Evolutionary conservation across 2,797 vertebrate genomes (phyloP).

Genomic region (Simalia tracyae): DNA sequence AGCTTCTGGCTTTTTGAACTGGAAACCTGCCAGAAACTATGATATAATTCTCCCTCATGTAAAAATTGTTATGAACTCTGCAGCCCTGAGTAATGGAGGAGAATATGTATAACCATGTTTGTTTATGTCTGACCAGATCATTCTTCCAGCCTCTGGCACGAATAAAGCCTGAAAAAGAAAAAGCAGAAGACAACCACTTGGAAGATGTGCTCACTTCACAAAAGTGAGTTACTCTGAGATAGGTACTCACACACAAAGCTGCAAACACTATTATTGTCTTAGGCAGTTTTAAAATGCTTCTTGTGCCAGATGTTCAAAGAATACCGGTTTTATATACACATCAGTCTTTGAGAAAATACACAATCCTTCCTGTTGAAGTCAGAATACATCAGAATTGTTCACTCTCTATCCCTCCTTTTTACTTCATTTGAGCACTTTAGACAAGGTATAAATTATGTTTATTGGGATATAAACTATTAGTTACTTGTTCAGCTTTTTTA

Average conservation of each 20-base stretch:
- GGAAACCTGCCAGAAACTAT: neutral
- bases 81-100: neutral
- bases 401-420: neutral
- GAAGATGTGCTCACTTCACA: conserved; percentile 11
- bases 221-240: conserved; percentile 38
- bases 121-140: conserved; percentile 50
- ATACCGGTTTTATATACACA: neutral
- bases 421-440: no score
- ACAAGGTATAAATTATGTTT: no score
- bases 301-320: neutral
- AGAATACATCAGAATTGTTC: neutral
- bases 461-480: no score
- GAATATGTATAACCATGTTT: neutral
- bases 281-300: neutral
- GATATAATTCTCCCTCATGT: neutral
- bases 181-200: conserved; percentile 20
- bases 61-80: neutral
- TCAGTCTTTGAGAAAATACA: neutral
- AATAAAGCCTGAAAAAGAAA: conserved; percentile 52
- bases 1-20: neutral
- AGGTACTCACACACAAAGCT: neutral
- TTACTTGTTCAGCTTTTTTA: neutral
- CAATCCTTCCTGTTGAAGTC: neutral
- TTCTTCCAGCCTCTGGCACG: conserved; percentile 67
- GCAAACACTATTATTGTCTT: neutral